Conservation (phyloP, 2,888 invertebrate genomes). For the Pammene fasciana region DNA sequence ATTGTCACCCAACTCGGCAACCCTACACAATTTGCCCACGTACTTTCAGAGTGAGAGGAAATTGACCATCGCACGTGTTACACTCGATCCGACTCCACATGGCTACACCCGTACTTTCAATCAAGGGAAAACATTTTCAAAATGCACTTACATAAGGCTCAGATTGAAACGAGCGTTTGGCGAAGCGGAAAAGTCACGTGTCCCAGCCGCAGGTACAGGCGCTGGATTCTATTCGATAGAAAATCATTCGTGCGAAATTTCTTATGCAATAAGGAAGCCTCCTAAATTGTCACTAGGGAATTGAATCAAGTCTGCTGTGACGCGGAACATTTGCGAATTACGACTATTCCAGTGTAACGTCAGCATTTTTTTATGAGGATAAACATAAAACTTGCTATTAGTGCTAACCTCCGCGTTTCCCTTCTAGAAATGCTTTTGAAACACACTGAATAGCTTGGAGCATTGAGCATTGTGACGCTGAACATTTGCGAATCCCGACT, state of each 20-base stretch:
- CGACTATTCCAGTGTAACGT: slow-evolving; percentile 40
- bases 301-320: slow-evolving; percentile 43
- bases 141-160: slow-evolving; percentile 6
- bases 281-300: slow-evolving; percentile 62
- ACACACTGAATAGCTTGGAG: not conserved
- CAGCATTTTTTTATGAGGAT: not conserved
- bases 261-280: slow-evolving; percentile 61
- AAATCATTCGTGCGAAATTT: slow-evolving; percentile 66
- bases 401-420: not conserved
- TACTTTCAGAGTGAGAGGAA: slow-evolving; percentile 55
- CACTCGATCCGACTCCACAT: slow-evolving; percentile 37
- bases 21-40: slow-evolving; percentile 50
- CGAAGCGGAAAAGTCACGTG: slow-evolving; percentile 38
- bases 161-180: slow-evolving; percentile 9
- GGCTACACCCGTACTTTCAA: slow-evolving; percentile 18
- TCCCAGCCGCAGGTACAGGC: slow-evolving; percentile 35
- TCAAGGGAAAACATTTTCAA: slow-evolving; percentile 6
- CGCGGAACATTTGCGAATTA: slow-evolving; percentile 46
- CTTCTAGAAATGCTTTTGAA: not conserved
- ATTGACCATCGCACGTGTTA: slow-evolving; percentile 65
- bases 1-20: slow-evolving; percentile 46
- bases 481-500: slow-evolving; percentile 45
- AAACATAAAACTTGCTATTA: not conserved
- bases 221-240: slow-evolving; percentile 55
- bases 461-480: slow-evolving; percentile 31